These are phyloP conservation scores for Drosophila borborema DNA, from an alignment of 2,888 invertebrate species.

Conservation along the genomic window DNA sequence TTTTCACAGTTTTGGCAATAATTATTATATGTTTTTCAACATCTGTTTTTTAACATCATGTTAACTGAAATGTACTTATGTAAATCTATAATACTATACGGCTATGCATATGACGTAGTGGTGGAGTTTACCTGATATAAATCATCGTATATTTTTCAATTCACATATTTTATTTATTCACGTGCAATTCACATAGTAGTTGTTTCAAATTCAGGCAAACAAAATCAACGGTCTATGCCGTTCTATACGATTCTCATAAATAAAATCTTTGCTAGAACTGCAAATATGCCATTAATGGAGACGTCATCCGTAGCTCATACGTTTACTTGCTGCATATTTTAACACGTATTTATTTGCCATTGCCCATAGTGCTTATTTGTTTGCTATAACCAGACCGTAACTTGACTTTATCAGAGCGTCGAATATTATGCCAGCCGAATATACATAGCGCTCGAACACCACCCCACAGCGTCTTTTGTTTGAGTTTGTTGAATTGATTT, in stretches of 20 bases:
- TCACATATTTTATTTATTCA: too few relatives aligned
- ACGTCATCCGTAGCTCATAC: background rate
- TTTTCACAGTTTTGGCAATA: too few relatives aligned
- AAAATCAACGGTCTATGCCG: background rate
- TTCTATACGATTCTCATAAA: background rate
- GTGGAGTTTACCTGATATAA: too few relatives aligned
- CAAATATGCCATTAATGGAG: background rate
- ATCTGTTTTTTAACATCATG: too few relatives aligned
- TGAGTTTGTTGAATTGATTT: slow-evolving; percentile 81
- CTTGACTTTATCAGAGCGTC: slow-evolving; percentile 53
- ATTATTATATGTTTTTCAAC: too few relatives aligned
- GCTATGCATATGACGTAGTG: too few relatives aligned
- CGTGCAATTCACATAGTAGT: too few relatives aligned
- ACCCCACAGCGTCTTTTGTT: slow-evolving; percentile 69
- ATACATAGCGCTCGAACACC: slow-evolving; percentile 17
- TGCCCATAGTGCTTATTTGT: slow-evolving; percentile 36
- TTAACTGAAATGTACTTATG: too few relatives aligned
- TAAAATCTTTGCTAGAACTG: background rate
- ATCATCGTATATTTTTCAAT: too few relatives aligned
- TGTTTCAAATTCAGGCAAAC: background rate
- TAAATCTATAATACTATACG: too few relatives aligned
- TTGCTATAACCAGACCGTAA: slow-evolving; percentile 23
- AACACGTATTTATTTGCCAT: background rate
- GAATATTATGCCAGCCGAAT: slow-evolving; percentile 35
- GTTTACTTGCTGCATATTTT: background rate